These are phyloP conservation scores for Tapirus terrestris DNA, from an alignment of 2,113 vertebrate genomes.

Conservation along the genomic window DNA sequence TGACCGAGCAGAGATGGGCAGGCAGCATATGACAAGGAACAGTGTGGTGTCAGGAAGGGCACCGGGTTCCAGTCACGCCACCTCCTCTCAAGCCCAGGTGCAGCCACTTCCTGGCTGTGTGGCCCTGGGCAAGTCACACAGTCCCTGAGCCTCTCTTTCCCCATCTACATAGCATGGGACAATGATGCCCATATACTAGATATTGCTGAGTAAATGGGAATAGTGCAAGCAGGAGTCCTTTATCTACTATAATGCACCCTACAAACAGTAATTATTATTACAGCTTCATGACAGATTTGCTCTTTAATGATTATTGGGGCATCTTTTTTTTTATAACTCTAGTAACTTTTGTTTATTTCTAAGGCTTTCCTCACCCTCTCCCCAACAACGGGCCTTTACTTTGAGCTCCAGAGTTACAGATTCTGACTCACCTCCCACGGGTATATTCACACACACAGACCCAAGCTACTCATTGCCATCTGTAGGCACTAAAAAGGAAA, in stretches of 20 bases:
- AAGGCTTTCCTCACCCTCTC: background rate
- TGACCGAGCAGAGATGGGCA: background rate
- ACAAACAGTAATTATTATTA: background rate
- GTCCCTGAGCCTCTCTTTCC: background rate
- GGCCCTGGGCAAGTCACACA: background rate
- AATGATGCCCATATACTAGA: background rate
- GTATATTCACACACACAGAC: slow-evolving; percentile 21
- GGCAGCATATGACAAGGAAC: background rate
- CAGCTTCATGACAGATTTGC: background rate
- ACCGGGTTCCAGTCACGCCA: accelerated
- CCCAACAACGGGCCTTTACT: background rate
- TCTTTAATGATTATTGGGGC: background rate
- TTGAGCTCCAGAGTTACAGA: background rate
- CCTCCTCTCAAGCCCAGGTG: background rate
- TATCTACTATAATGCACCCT: background rate
- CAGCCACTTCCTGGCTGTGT: background rate
- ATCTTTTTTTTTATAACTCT: background rate
- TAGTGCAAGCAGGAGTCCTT: background rate
- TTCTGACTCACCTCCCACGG: slow-evolving; percentile 45
- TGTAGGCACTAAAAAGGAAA: slow-evolving; percentile 45
- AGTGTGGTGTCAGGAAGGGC: background rate
- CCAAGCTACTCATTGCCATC: background rate
- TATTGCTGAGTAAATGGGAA: background rate
- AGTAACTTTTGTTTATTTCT: background rate
- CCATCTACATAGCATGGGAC: background rate